Base-by-base conservation (phyloP, 1,140 invertebrate genomes). In the Drosophila grimshawi region DNA sequence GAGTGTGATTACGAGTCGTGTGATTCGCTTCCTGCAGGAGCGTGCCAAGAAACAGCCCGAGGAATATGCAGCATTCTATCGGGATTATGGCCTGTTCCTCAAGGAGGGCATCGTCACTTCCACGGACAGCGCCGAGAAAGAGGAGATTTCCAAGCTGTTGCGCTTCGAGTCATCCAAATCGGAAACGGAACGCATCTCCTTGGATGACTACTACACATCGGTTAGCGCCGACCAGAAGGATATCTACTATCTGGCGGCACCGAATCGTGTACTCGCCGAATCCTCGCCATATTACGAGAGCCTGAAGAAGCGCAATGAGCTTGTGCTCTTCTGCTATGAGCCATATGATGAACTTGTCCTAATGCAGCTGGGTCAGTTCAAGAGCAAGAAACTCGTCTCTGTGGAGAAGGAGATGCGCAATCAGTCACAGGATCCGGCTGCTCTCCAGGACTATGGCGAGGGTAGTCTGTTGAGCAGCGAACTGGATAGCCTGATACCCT, bases 271-370 rank as follows among this genome's bases (percentile, higher is more conserved):
- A 61, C 93, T 99, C 52, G 98, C 98, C 0, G 97, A 98, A 93
- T 95, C 95, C 2, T 99, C 98, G 0, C 98, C 98, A 0, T 99
- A 99, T 91, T 98, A 96, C 86, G 98, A 99, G 93, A 97, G 97
- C 19, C 93, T 99, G 1, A 97, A 97, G 83, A 95, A 96, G 83
- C 95, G 95, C 73, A 95, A 98, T 69, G 94, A 97, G 3, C 98
- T 99, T 94, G 98, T 99, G 1, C 92, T 99, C 2, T 99, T 99
- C 92, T 97, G 98, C 89, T 99, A 98, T 86, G 98, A 99, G 85
- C 95, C 96, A 1, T 98, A 99, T 81, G 98, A 99, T 93, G 98
- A 99, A 93, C 93, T 99, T 29, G 97, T 99, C 6, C 93, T 99
- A 1, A 95, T 99, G 94, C 97, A 99, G 80, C 93, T 99, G 27